Percentiles rank a stretch among this genome's conserved stretches.
Evolutionary conservation across 2,113 vertebrate genomes (phyloP).

Genomic region (Prunella fulvescens): DNA sequence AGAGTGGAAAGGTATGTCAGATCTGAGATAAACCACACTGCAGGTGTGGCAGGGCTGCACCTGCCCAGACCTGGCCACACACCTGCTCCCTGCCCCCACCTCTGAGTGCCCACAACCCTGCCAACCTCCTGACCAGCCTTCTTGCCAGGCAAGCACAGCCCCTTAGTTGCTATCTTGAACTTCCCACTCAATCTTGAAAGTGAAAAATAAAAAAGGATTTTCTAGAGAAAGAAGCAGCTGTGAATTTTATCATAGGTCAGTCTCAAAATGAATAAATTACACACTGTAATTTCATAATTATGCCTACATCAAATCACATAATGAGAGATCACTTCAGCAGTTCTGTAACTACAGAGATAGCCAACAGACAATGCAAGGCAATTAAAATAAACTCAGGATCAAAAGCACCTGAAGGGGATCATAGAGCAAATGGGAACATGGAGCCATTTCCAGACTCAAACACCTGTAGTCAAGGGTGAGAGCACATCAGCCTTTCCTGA

Average conservation of each 20-base stretch:
- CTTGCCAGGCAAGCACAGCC: not conserved
- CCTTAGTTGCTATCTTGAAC: not conserved
- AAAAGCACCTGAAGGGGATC: not conserved
- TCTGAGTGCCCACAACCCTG: not conserved
- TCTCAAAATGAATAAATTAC: slow-evolving; percentile 43
- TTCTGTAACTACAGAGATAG: not conserved
- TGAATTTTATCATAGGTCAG: slow-evolving; percentile 5
- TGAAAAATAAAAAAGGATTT: not conserved
- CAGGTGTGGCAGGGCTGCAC: not conserved
- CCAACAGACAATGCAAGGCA: not conserved
- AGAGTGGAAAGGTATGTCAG: not conserved
- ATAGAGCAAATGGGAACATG: not conserved
- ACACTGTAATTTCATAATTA: slow-evolving; percentile 31
- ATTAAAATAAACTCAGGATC: not conserved
- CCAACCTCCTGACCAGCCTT: not conserved
- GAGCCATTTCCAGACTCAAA: not conserved
- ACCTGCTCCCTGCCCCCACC: not conserved
- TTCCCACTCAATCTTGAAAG: not conserved
- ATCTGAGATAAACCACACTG: not conserved
- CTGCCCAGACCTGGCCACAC: not conserved
- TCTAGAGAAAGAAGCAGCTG: not conserved
- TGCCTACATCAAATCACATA: not conserved
- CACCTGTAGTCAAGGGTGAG: not conserved
- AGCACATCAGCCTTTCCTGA: not conserved
- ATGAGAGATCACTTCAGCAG: not conserved